Evolutionary conservation across 2,888 invertebrate genomes (phyloP).

Genomic region (Herminia tarsipennalis): DNA sequence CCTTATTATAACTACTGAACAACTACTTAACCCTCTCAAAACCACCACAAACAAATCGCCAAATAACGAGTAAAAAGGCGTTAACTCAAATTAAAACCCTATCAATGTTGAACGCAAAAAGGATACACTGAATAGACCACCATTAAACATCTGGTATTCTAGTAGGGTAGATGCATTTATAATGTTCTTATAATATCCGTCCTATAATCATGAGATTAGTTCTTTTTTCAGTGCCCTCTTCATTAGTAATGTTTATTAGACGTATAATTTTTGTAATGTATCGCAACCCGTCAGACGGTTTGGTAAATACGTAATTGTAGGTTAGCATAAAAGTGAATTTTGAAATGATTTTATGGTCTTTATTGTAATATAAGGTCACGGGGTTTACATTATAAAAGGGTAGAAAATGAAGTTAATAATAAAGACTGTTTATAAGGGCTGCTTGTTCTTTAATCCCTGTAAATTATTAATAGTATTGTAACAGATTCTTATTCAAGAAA

Average conservation of each 20-base stretch:
- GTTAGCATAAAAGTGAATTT: slow-evolving; percentile 50
- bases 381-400: slow-evolving; percentile 10
- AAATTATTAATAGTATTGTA: background rate
- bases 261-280: slow-evolving; percentile 69
- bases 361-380: slow-evolving; percentile 5
- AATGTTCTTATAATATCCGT: slow-evolving; percentile 78
- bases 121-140: slow-evolving; percentile 64
- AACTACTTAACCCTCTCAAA: slow-evolving; percentile 17
- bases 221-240: slow-evolving; percentile 82
- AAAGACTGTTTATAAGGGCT: background rate
- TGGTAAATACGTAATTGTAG: slow-evolving; percentile 72
- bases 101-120: slow-evolving; percentile 59
- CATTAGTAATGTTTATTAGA: slow-evolving; percentile 70
- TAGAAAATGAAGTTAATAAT: slow-evolving; percentile 1
- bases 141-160: slow-evolving; percentile 69
- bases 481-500: too few relatives aligned
- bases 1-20: slow-evolving; percentile 19
- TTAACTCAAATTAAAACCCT: slow-evolving; percentile 59
- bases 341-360: slow-evolving; percentile 16
- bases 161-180: slow-evolving; percentile 78
- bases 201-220: slow-evolving; percentile 80
- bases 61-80: slow-evolving; percentile 40
- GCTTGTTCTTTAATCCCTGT: background rate
- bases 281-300: slow-evolving; percentile 62
- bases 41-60: slow-evolving; percentile 27